These are phyloP conservation scores for Pedetes capensis DNA, from an alignment of 2,113 vertebrate species.

Conservation along the genomic window DNA sequence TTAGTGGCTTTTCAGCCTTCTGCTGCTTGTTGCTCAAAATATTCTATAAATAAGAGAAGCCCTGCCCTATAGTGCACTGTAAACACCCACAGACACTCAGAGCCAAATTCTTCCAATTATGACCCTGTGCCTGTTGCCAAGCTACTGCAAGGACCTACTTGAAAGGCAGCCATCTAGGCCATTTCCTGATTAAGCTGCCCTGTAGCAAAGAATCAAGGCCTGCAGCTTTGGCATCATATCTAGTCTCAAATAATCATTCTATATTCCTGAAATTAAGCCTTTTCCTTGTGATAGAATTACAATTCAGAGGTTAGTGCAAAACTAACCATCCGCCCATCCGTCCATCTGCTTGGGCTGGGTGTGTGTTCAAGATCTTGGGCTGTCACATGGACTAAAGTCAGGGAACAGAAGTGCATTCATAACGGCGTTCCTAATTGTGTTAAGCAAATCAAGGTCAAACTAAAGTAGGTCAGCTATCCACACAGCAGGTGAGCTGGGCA, in stretches of 20 bases:
- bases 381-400: conserved; percentile 75
- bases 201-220: conserved; percentile 69
- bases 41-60: conserved; percentile 71
- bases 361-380: conserved; percentile 20
- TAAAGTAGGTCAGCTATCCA: conserved; percentile 81
- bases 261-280: conserved; percentile 64
- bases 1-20: conserved; percentile 75
- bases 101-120: conserved; percentile 78
- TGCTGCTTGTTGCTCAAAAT: conserved; percentile 75
- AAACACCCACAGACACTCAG: conserved; percentile 68
- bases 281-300: conserved; percentile 52
- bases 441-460: conserved; percentile 84
- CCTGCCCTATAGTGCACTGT: conserved; percentile 72
- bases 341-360: background rate
- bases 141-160: conserved; percentile 80
- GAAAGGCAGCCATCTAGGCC: conserved; percentile 81
- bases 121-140: conserved; percentile 76
- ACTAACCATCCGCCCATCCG: background rate
- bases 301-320: conserved; percentile 62
- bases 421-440: conserved; percentile 49
- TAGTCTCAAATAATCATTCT: conserved; percentile 55
- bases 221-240: conserved; percentile 34
- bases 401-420: conserved; percentile 43
- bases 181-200: conserved; percentile 81
- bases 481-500: conserved; percentile 52